These are phyloP conservation scores for Heterohyrax brucei DNA, from an alignment of 2,797 vertebrate genomes.

Conservation along the genomic window DNA sequence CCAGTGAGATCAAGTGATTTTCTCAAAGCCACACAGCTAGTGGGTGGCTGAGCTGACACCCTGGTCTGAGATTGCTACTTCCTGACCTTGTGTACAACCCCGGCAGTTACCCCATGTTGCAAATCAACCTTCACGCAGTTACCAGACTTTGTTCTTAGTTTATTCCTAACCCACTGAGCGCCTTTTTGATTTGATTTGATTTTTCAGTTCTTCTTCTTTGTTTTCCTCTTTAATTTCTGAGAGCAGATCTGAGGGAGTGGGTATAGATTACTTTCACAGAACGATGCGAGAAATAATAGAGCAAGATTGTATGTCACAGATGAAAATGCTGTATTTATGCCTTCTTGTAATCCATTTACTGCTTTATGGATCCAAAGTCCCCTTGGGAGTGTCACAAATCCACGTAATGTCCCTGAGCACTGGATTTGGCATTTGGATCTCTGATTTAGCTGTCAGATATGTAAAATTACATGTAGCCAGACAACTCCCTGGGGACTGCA, in stretches of 20 bases:
- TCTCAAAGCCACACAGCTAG: neutral
- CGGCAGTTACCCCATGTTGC: neutral
- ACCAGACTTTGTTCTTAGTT: slow-evolving; percentile 13
- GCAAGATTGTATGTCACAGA: slow-evolving; percentile 90
- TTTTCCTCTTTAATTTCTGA: slow-evolving; percentile 76
- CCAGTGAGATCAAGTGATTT: neutral
- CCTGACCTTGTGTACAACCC: neutral
- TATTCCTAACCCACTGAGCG: slow-evolving; percentile 30
- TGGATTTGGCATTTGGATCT: slow-evolving; percentile 89
- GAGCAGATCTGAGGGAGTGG: slow-evolving; percentile 73
- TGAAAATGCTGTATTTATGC: slow-evolving; percentile 90
- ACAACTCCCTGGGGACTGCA: slow-evolving; percentile 87
- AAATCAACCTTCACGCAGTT: neutral
- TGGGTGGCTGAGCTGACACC: neutral
- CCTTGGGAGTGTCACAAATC: slow-evolving; percentile 90
- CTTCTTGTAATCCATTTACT: slow-evolving; percentile 90
- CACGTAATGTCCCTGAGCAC: slow-evolving; percentile 88
- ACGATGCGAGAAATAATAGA: slow-evolving; percentile 89
- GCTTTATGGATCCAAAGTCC: slow-evolving; percentile 91
- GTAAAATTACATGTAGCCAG: slow-evolving; percentile 89
- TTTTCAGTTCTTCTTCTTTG: neutral
- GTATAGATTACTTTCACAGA: slow-evolving; percentile 87
- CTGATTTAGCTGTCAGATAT: slow-evolving; percentile 91
- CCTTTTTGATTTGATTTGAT: neutral
- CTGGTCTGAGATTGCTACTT: neutral